Conservation (phyloP, 30 jellyfish, hydroid and myxozoan species). For the Hydractinia symbiolongicarpus region DNA sequence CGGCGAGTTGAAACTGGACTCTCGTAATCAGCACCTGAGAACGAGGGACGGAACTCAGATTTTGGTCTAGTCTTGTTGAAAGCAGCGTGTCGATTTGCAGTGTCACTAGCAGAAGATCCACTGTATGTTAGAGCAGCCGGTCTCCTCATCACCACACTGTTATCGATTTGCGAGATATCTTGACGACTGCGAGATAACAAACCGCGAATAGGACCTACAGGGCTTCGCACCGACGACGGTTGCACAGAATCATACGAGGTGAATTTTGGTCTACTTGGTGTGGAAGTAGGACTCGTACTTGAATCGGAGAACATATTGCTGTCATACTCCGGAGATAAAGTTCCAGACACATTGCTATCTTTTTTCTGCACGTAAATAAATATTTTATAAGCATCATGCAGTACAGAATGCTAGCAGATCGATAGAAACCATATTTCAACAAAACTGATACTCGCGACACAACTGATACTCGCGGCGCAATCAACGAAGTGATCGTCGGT, state of each 20-base stretch:
- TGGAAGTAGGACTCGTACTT: conserved; percentile 19
- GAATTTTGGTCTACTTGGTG: conserved; percentile 1
- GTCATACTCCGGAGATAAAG: conserved; percentile 7
- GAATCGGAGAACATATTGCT: neutral
- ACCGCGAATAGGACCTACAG: conserved; percentile 77
- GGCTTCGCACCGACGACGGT: conserved; percentile 1
- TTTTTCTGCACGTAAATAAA: neutral
- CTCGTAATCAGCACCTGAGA: neutral
- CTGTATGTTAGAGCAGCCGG: neutral
- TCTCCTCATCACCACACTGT: conserved; percentile 14
- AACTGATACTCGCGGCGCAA: neutral
- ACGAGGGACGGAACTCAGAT: conserved; percentile 28
- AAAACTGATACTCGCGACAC: neutral
- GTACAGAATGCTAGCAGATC: too few species aligned
- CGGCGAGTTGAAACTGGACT: neutral
- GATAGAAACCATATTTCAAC: neutral
- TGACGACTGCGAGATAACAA: conserved; percentile 79
- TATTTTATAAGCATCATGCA: too few species aligned
- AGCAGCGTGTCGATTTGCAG: neutral
- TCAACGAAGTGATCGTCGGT: too few species aligned
- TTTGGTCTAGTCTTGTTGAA: conserved; percentile 8
- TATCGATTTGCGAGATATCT: conserved; percentile 45
- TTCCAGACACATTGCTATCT: neutral
- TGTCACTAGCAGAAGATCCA: conserved; percentile 25
- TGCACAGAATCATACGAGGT: neutral